Percentiles rank a stretch among this genome's conserved stretches.
Evolutionary conservation across 2,888 invertebrate species (phyloP).

Genomic region (Nycteola revayana): DNA sequence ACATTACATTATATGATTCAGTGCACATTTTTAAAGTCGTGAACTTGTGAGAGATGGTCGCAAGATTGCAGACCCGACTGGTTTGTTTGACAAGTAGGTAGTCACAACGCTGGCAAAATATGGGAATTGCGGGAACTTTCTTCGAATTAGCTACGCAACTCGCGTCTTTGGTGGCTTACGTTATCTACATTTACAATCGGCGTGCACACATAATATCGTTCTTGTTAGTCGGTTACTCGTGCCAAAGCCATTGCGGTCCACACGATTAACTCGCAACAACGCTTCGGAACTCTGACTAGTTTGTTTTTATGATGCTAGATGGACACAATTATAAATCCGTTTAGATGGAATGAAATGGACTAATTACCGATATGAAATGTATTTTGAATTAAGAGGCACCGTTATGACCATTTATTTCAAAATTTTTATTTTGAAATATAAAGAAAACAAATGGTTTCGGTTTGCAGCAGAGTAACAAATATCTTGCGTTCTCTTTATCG

Average conservation of each 20-base stretch:
- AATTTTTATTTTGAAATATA: no score
- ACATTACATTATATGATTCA: no score
- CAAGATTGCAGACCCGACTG: conserved; percentile 30
- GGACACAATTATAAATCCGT: no score
- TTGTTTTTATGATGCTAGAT: no score
- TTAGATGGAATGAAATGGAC: no score
- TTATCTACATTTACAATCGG: conserved; percentile 40
- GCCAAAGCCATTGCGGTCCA: conserved; percentile 15
- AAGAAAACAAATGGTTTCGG: no score
- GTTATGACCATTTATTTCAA: no score
- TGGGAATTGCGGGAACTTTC: conserved; percentile 41
- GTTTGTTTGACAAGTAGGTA: conserved; percentile 31
- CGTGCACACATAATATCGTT: conserved; percentile 25
- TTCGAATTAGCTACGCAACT: conserved; percentile 42
- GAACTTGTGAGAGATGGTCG: conserved; percentile 31
- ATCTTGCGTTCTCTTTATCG: no score
- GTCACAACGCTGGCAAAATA: conserved; percentile 35
- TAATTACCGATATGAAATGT: no score
- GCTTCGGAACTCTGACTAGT: no score
- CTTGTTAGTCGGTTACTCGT: conserved; percentile 26
- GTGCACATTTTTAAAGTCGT: conserved; percentile 30
- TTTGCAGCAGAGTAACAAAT: no score
- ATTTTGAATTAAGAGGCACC: no score
- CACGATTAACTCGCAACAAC: neutral
- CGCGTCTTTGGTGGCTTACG: conserved; percentile 35